phyloP scores from a whole-genome alignment of 2,113 vertebrate genomes.

The Ellobius talpinus region DNA sequence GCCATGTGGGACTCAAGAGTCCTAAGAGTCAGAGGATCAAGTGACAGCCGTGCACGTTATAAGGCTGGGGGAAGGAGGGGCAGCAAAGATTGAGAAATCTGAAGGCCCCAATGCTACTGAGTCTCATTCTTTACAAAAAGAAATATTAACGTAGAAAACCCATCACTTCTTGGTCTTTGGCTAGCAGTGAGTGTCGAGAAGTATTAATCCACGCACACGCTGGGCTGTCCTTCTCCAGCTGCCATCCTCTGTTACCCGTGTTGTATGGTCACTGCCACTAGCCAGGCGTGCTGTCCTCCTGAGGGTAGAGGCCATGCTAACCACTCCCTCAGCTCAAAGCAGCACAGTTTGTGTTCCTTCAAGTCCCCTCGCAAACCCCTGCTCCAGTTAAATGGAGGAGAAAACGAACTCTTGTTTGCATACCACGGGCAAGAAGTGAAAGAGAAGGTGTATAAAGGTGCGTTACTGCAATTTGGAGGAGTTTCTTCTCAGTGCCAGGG shows the following conservation, averaged over 20 bases:
- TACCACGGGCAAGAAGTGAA: neutral
- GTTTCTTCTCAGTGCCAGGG: neutral
- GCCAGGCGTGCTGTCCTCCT: fast-evolving
- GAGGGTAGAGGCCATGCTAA: neutral
- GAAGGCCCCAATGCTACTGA: neutral
- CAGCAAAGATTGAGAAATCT: neutral
- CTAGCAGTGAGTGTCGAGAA: neutral
- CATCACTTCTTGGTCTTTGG: neutral
- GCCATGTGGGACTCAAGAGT: neutral
- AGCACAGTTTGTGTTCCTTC: neutral
- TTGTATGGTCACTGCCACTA: neutral
- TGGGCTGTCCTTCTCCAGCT: neutral
- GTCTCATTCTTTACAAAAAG: neutral
- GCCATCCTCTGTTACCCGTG: neutral
- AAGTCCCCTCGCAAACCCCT: neutral
- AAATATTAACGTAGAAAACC: neutral
- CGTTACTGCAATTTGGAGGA: neutral
- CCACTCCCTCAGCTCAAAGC: neutral
- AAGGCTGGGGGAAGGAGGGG: too few species aligned
- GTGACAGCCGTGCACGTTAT: neutral
- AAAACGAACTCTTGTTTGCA: slow-evolving; percentile 65
- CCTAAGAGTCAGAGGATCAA: neutral
- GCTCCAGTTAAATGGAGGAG: slow-evolving; percentile 1
- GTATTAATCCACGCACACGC: fast-evolving
- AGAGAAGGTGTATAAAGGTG: neutral